Conservation (phyloP, 2,888 invertebrate species). For the Gymnosoma rotundatum region DNA sequence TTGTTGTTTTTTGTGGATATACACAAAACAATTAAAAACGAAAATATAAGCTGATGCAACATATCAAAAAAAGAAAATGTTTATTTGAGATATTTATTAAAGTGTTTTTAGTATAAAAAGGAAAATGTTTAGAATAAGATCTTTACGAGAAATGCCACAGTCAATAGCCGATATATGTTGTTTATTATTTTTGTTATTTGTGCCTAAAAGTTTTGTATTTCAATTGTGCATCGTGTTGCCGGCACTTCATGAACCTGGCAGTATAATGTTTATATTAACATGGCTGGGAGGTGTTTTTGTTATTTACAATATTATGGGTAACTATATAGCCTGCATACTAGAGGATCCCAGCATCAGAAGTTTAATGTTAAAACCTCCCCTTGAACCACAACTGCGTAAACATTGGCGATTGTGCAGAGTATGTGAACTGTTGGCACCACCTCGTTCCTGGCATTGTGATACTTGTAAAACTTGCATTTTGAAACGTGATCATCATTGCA, state of each 20-base stretch:
- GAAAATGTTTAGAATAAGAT: conserved; percentile 69
- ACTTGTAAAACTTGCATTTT: conserved; percentile 91
- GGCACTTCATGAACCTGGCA: conserved; percentile 84
- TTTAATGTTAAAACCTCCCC: conserved; percentile 78
- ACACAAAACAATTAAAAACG: conserved; percentile 15
- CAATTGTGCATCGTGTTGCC: conserved; percentile 89
- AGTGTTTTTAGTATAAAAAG: neutral
- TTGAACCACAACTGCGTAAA: conserved; percentile 79
- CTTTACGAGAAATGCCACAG: conserved; percentile 72
- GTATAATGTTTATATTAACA: conserved; percentile 84
- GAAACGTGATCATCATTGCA: conserved; percentile 94
- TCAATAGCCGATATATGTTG: conserved; percentile 77
- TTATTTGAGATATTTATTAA: neutral
- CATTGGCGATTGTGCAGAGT: conserved; percentile 89
- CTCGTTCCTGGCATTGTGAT: conserved; percentile 95
- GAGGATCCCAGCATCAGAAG: conserved; percentile 89
- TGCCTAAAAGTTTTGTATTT: conserved; percentile 80
- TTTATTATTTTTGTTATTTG: conserved; percentile 76
- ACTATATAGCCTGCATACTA: conserved; percentile 89
- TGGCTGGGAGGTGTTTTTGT: conserved; percentile 87
- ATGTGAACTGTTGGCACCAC: conserved; percentile 90
- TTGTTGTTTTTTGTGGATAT: conserved; percentile 15
- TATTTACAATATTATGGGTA: conserved; percentile 89
- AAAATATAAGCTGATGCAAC: neutral
- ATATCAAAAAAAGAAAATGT: neutral